Percentiles rank a stretch among this genome's conserved stretches.
These are phyloP conservation scores for Aeoliscus strigatus DNA, from an alignment of 2,797 vertebrate species.

Conservation along the genomic window DNA sequence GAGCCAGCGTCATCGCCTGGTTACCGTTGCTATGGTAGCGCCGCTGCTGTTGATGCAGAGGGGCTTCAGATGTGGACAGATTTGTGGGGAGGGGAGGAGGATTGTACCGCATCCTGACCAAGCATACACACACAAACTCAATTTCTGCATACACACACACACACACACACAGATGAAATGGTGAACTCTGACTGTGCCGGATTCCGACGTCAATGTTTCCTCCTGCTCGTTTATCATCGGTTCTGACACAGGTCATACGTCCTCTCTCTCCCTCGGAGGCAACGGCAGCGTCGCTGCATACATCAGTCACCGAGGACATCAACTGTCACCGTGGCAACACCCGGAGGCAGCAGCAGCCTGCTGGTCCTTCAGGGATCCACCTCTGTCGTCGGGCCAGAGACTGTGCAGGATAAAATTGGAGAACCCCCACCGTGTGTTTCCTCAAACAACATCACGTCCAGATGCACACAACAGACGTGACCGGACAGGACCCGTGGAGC, in stretches of 20 bases:
- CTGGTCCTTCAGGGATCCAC: constrained; percentile 36
- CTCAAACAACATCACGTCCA: too few species aligned
- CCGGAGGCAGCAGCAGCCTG: constrained; percentile 23
- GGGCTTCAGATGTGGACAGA: constrained; percentile 20
- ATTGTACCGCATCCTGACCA: constrained; percentile 25
- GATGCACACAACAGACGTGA: too few species aligned
- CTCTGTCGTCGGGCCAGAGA: too few species aligned
- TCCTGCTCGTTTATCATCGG: constrained; percentile 8
- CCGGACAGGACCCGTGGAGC: too few species aligned
- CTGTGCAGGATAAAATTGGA: too few species aligned
- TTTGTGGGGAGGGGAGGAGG: constrained; percentile 18
- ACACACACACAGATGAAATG: too few species aligned
- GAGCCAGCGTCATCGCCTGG: constrained; percentile 56
- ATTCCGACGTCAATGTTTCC: background rate
- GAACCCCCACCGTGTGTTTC: too few species aligned
- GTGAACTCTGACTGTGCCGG: too few species aligned
- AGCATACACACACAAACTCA: constrained; percentile 21
- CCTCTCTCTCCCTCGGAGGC: background rate
- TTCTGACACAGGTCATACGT: too few species aligned
- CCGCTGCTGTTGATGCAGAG: constrained; percentile 33
- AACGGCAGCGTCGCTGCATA: constrained; percentile 39
- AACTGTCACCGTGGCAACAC: constrained; percentile 63
- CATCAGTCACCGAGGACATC: constrained; percentile 55
- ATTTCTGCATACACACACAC: too few species aligned
- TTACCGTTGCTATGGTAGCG: constrained; percentile 52